Evolutionary conservation across 2,888 invertebrate genomes (phyloP).

Genomic region (Agrochola lota): DNA sequence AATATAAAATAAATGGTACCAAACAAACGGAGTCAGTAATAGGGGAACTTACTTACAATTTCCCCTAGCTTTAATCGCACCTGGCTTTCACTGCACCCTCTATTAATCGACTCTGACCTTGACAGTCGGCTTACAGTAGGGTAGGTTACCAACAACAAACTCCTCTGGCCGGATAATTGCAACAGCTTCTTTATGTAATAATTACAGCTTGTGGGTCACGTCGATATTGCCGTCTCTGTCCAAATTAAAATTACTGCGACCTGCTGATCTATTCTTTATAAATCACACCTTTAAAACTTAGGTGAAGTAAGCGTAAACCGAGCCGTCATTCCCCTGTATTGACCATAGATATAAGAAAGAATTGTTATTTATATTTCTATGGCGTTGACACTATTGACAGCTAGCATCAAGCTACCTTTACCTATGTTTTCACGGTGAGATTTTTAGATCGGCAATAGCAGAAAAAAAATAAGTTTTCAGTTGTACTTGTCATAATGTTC

Average conservation of each 20-base stretch:
- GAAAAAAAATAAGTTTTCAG: too few relatives aligned
- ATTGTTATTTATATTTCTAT: too few relatives aligned
- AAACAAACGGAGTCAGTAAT: neutral
- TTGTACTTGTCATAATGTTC: neutral
- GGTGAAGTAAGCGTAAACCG: too few relatives aligned
- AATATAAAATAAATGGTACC: slow-evolving; percentile 1
- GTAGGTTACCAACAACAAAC: neutral
- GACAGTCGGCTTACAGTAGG: slow-evolving; percentile 8
- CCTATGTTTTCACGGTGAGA: too few relatives aligned
- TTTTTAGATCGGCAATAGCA: too few relatives aligned
- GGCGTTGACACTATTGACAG: too few relatives aligned
- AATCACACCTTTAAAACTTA: too few relatives aligned
- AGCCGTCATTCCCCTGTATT: too few relatives aligned
- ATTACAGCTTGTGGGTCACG: neutral
- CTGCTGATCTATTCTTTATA: too few relatives aligned
- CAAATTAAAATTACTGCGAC: neutral
- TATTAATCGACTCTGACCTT: slow-evolving; percentile 25
- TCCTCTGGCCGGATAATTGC: neutral
- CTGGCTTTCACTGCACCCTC: slow-evolving; percentile 37
- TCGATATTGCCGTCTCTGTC: neutral
- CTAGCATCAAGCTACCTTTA: too few relatives aligned
- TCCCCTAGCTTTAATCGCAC: slow-evolving; percentile 39
- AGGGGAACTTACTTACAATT: neutral
- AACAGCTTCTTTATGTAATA: neutral
- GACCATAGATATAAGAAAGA: too few relatives aligned